Evolutionary conservation across 2,888 invertebrate genomes (phyloP).

Genomic region (Laothoe populi): DNA sequence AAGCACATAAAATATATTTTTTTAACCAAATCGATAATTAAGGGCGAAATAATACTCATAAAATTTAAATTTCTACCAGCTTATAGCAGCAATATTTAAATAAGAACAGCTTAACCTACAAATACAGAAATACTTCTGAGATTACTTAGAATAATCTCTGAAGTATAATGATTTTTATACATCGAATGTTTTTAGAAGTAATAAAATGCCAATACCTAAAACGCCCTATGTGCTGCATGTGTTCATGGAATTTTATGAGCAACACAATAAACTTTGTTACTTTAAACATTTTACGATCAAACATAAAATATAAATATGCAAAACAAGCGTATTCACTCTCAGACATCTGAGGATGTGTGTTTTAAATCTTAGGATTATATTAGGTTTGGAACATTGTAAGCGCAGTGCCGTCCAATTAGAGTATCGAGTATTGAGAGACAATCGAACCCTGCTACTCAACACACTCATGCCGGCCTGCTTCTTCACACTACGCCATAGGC

Average conservation of each 20-base stretch:
- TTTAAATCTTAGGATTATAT: background rate
- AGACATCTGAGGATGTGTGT: background rate
- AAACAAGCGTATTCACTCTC: constrained; percentile 30
- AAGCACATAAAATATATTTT: background rate
- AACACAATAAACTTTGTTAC: constrained; percentile 66
- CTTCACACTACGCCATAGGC: no score
- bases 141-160: no score
- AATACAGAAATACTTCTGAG: no score
- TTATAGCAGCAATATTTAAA: background rate
- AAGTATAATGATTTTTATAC: constrained; percentile 7
- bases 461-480: no score
- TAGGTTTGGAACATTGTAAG: background rate
- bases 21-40: background rate
- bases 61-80: background rate
- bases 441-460: no score
- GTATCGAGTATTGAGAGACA: no score
- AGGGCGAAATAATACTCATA: background rate
- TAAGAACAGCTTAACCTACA: background rate
- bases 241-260: constrained; percentile 55
- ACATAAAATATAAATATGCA: constrained; percentile 45
- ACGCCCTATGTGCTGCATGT: constrained; percentile 22
- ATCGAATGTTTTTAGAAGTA: constrained; percentile 30
- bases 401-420: no score
- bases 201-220: constrained; percentile 27
- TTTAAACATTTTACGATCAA: constrained; percentile 34